Evolutionary conservation across 2,797 vertebrate species (phyloP), one percentile per base, ranked within the genome.

Genomic region (Malurus leucopterus): DNA sequence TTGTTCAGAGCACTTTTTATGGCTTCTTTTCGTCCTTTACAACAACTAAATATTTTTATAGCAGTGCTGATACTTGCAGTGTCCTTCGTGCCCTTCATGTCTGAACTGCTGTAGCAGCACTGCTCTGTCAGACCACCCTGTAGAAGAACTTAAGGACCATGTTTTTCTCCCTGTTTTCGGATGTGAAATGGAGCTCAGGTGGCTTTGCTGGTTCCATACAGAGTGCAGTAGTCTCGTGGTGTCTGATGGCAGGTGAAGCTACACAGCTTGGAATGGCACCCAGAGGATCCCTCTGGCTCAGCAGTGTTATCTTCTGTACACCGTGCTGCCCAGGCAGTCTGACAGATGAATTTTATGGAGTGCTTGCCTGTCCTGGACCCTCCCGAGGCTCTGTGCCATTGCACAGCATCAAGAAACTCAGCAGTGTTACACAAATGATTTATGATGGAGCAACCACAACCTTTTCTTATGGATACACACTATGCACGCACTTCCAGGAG

Each of bases 361-460:
- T 44, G 14, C 5, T 22, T 55, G 62, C 21, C 40, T 63, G 17
- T 55, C 30, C 32, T 71, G 47, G 50, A 13, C 17, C 13, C 55
- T 50, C 27, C 0, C 26, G 53, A 57, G 55, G 17, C 50, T 68
- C 26, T 47, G 43, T 59, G 65, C 53, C 27, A 6, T 24, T 63
- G 55, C 16, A 46, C 18, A 57, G 40, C 70, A 67, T 30, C 50
- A 14, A 49, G 69, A 43, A 72, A 46, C 46, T 55, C 50, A 26
- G 53, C 40, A 32, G 43, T 30, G 36, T 51, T 55, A 32, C 72
- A 51, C 26, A 54, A 54, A 43, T 86, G 76, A 95, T 79, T 84
- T 77, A 75, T 78, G 65, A 12, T 44, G 57, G 47, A 74, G 63
- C n/a, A 27, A 2, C 38, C 34, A 20, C 58, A 80, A 3, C 47